phyloP scores from a whole-genome alignment of 2,888 invertebrate species.

The Andrena fulva region DNA sequence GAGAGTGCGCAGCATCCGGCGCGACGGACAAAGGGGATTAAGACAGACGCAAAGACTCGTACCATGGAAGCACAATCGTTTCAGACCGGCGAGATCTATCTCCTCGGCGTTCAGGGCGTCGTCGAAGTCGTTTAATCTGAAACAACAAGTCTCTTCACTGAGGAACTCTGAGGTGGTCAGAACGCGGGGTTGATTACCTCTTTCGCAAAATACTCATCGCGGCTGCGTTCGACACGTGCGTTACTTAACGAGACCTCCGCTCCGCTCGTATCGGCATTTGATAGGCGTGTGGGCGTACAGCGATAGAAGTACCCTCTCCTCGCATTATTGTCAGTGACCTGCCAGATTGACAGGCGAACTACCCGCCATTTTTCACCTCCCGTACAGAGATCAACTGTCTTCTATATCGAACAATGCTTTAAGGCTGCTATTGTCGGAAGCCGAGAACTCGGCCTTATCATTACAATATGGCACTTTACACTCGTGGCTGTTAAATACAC shows the following conservation, averaged over 20 bases:
- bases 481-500: conserved; percentile 34
- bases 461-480: conserved; percentile 61
- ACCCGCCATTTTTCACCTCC: conserved; percentile 44
- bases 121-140: conserved; percentile 93
- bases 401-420: conserved; percentile 32
- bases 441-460: conserved; percentile 58
- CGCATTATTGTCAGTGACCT: conserved; percentile 62
- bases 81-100: conserved; percentile 89
- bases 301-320: conserved; percentile 39
- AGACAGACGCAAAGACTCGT: conserved; percentile 56
- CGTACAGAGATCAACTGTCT: conserved; percentile 5
- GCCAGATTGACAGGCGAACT: conserved; percentile 48
- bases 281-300: conserved; percentile 61
- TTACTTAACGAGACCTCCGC: conserved; percentile 26
- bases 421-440: conserved; percentile 23
- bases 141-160: not conserved
- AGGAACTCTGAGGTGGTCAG: not conserved
- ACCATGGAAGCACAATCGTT: conserved; percentile 93
- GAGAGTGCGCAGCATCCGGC: not conserved
- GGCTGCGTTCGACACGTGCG: conserved; percentile 50
- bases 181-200: conserved; percentile 59
- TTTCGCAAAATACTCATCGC: conserved; percentile 80
- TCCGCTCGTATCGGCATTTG: conserved; percentile 64
- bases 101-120: conserved; percentile 89
- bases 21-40: not conserved